A percentile compares a stretch with the other conserved stretches of the same genome.
These are phyloP conservation scores for Eremophila alpestris DNA, from an alignment of 2,797 vertebrate genomes.

Conservation along the genomic window DNA sequence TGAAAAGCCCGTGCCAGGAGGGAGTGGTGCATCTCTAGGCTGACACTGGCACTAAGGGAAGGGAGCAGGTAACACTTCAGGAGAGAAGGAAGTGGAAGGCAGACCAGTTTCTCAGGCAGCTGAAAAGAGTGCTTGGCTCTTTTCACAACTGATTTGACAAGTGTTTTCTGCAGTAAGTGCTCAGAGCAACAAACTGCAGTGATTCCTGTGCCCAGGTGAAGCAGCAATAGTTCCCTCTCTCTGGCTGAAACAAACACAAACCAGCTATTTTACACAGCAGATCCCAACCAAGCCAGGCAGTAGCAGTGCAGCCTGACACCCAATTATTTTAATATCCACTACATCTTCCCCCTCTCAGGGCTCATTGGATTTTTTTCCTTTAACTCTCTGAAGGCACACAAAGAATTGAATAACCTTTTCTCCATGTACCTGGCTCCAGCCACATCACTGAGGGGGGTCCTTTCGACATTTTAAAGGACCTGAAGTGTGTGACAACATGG, in stretches of 20 bases:
- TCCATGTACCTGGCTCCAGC: neutral
- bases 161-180: neutral
- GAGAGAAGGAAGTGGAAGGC: neutral
- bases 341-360: neutral
- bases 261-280: neutral
- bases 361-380: neutral
- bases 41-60: neutral
- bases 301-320: neutral
- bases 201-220: neutral
- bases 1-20: neutral
- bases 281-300: neutral
- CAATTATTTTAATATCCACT: conserved; percentile 22
- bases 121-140: neutral
- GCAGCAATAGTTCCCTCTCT: neutral
- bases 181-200: neutral
- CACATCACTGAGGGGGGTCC: conserved; percentile 25
- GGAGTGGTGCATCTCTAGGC: neutral
- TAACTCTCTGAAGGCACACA: conserved; percentile 8
- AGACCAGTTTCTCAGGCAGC: neutral
- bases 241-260: neutral
- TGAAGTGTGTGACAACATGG: conserved; percentile 41
- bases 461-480: conserved; percentile 10
- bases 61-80: neutral
- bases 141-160: neutral
- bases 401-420: conserved; percentile 43